Evolutionary conservation across 2,888 invertebrate species (phyloP).

Genomic region (Diplazon laetatorius): DNA sequence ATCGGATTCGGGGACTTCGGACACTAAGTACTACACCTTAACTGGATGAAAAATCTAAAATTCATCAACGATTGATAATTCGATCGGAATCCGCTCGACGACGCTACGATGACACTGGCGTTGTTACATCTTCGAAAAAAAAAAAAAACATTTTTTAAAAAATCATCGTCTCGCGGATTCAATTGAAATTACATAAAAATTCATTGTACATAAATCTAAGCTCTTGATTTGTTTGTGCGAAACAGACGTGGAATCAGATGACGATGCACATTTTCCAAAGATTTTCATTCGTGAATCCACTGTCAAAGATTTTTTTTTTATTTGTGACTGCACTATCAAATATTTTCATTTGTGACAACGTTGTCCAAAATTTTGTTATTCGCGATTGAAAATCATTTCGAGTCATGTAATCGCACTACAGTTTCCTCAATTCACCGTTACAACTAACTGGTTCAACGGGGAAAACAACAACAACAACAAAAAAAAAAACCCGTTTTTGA

Average conservation of each 20-base stretch:
- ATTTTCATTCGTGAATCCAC: too few relatives aligned
- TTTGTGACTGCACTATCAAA: too few relatives aligned
- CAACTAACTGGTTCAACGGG: conserved; percentile 56
- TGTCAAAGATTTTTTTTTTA: too few relatives aligned
- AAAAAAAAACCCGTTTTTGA: conserved; percentile 57
- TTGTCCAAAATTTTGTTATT: conserved; percentile 11
- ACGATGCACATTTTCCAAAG: too few relatives aligned
- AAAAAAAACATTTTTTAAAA: too few relatives aligned
- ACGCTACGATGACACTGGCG: conserved; percentile 5
- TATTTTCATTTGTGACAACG: conserved; percentile 44
- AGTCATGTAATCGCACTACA: too few relatives aligned
- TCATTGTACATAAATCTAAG: conserved; percentile 36
- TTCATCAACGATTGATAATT: conserved; percentile 27
- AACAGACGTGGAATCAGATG: too few relatives aligned
- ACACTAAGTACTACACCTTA: conserved; percentile 17
- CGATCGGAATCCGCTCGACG: conserved; percentile 13
- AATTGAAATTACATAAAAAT: conserved; percentile 23
- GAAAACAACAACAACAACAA: too few relatives aligned
- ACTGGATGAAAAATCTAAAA: conserved; percentile 20
- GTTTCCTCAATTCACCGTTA: conserved; percentile 44
- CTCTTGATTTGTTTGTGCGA: too few relatives aligned
- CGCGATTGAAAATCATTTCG: too few relatives aligned
- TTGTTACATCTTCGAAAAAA: conserved; percentile 30
- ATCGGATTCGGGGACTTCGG: conserved; percentile 5
- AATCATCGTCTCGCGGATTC: too few relatives aligned